A percentile compares a stretch with the other conserved stretches of the same genome.
phyloP scores from a whole-genome alignment of 2,113 vertebrate species.

The sheep (Ovis aries) region DNA sequence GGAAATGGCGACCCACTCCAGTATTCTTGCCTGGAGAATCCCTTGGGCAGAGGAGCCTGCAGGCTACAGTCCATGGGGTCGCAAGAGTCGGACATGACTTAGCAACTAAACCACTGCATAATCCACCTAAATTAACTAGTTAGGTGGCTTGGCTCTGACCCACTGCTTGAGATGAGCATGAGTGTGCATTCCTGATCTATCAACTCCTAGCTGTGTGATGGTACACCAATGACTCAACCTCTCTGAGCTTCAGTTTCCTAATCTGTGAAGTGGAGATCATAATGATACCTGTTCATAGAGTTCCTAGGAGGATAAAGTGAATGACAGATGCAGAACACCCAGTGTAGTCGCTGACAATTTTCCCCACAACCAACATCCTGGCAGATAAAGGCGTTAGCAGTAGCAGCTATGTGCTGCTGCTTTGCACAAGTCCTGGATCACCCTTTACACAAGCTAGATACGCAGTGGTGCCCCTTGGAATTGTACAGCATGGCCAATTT shows the following conservation, averaged over 20 bases:
- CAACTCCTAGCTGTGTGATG: background rate
- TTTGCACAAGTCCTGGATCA: background rate
- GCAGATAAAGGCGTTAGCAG: background rate
- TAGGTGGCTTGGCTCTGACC: background rate
- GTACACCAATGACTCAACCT: background rate
- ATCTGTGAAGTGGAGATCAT: background rate
- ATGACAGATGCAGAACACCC: background rate
- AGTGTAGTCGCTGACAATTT: background rate
- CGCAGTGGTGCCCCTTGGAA: background rate
- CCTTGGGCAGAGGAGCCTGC: background rate
- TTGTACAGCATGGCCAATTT: background rate
- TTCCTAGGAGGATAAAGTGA: background rate
- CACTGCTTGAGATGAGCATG: background rate
- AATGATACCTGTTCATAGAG: background rate
- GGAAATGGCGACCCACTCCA: background rate
- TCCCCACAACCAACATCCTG: background rate
- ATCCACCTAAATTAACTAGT: background rate
- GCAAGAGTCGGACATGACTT: background rate
- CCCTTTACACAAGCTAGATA: background rate
- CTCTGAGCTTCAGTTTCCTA: background rate
- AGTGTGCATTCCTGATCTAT: background rate
- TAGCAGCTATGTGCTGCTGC: background rate
- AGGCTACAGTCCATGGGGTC: background rate
- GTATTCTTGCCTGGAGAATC: background rate
- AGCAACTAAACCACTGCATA: background rate